These are phyloP conservation scores for Procambarus clarkii DNA, from an alignment of 1,140 invertebrate genomes.

Conservation along the genomic window DNA sequence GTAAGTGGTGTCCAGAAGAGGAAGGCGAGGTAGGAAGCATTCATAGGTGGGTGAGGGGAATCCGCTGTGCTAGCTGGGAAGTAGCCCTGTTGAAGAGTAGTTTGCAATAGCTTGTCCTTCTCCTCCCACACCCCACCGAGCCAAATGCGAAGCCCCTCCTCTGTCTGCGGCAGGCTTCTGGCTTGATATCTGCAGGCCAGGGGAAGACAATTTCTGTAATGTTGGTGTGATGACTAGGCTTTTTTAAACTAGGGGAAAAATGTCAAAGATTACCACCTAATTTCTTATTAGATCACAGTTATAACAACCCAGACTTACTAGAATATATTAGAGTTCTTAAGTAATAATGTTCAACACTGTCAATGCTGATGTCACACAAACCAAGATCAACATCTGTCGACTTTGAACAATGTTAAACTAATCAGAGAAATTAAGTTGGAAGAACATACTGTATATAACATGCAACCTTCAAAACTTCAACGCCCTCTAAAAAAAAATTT, in stretches of 20 bases:
- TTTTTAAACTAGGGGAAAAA: background rate
- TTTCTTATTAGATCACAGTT: background rate
- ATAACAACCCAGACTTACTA: too few species aligned
- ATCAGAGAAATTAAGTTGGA: too few species aligned
- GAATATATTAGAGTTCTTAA: too few species aligned
- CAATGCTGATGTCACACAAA: too few species aligned
- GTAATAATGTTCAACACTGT: too few species aligned
- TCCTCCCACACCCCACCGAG: conserved; percentile 83
- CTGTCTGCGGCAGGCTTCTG: conserved; percentile 79
- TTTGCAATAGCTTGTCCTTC: conserved; percentile 82
- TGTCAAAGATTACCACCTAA: background rate
- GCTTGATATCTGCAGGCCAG: conserved; percentile 73
- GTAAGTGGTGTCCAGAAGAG: conserved; percentile 79
- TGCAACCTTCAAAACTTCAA: too few species aligned
- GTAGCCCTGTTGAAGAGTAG: conserved; percentile 77
- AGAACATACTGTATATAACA: too few species aligned
- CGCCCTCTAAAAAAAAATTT: too few species aligned
- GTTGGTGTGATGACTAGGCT: background rate
- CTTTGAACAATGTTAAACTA: too few species aligned
- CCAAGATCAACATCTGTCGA: too few species aligned
- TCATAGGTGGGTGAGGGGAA: conserved; percentile 69
- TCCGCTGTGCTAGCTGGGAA: conserved; percentile 56
- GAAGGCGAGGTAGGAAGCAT: conserved; percentile 78
- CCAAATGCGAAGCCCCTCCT: conserved; percentile 81
- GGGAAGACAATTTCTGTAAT: too few species aligned